Conservation (phyloP, 2,797 vertebrate species). For the Trachops cirrhosus region DNA sequence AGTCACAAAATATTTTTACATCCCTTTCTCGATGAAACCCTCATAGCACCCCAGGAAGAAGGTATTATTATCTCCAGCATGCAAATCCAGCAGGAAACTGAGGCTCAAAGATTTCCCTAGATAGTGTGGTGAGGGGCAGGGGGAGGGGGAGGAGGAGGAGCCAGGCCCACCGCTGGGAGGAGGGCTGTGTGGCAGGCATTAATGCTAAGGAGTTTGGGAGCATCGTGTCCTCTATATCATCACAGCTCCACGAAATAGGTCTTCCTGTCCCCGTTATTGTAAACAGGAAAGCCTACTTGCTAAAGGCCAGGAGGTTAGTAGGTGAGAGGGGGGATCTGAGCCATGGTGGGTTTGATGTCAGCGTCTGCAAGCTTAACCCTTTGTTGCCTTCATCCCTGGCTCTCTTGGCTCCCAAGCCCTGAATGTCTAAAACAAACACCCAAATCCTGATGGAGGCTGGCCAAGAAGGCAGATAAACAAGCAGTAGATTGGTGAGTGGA, state of each 20-base stretch:
- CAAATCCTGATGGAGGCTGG: neutral
- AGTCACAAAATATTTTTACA: neutral
- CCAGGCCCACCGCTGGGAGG: neutral
- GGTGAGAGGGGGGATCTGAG: neutral
- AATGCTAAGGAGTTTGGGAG: neutral
- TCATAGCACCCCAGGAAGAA: neutral
- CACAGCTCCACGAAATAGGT: neutral
- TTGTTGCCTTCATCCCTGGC: neutral
- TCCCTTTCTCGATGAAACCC: neutral
- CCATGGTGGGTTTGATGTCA: neutral
- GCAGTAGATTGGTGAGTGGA: neutral
- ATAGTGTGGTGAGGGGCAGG: neutral
- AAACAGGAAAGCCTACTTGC: neutral
- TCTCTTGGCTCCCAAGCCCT: neutral
- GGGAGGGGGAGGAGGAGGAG: neutral
- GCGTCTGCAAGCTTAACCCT: neutral
- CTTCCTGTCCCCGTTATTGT: neutral
- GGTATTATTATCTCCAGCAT: neutral
- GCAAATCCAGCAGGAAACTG: neutral
- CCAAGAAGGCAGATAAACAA: conserved; percentile 51
- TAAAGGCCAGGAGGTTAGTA: neutral
- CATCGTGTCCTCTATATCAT: neutral
- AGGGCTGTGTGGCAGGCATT: neutral
- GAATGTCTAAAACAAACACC: conserved; percentile 48
- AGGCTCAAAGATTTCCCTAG: neutral